phyloP scores from a whole-genome alignment of 2,888 invertebrate species.

The Ceraclea dissimilis region DNA sequence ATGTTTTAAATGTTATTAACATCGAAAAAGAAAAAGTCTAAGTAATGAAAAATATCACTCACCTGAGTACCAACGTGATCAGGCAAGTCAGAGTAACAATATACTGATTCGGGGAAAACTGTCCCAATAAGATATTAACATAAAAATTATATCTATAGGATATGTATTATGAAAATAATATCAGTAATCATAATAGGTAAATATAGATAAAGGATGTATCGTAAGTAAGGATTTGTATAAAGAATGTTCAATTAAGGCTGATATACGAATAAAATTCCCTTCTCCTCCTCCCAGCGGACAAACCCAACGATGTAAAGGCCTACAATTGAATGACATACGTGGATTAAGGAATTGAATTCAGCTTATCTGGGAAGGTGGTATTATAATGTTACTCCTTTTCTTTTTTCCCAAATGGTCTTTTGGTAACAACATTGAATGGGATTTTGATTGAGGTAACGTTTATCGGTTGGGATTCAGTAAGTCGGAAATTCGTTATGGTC shows the following conservation, averaged over 20 bases:
- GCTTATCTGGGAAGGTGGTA: conserved; percentile 20
- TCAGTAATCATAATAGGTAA: too few species aligned
- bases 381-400: conserved; percentile 11
- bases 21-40: too few species aligned
- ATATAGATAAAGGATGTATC: not conserved
- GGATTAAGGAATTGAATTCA: conserved; percentile 24
- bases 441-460: conserved; percentile 25
- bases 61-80: too few species aligned
- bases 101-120: too few species aligned
- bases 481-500: conserved; percentile 13
- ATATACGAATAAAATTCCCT: not conserved
- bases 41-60: too few species aligned
- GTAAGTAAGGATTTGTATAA: not conserved
- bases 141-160: too few species aligned
- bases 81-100: too few species aligned
- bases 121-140: too few species aligned
- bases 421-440: conserved; percentile 23
- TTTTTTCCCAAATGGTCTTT: conserved; percentile 19
- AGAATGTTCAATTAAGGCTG: not conserved
- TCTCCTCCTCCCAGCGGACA: not conserved
- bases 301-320: not conserved
- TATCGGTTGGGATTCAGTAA: conserved; percentile 22
- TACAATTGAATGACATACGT: conserved; percentile 18
- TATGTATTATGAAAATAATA: too few species aligned
- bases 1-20: too few species aligned